phyloP scores from a whole-genome alignment of 2,888 invertebrate genomes.

The Oscheius myriophilus region DNA sequence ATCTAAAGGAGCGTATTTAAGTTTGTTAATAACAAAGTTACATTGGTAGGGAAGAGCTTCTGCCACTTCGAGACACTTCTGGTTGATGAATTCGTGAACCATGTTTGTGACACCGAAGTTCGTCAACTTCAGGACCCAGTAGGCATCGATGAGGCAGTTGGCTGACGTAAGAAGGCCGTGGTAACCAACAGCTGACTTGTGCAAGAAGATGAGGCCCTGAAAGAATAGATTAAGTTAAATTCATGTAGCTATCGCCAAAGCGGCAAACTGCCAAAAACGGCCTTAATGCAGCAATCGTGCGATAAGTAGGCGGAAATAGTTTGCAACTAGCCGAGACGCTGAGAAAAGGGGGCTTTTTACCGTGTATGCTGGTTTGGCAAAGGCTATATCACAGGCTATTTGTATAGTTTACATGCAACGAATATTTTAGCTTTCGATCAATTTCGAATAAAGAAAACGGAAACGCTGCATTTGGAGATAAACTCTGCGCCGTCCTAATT shows the following conservation, averaged over 20 bases:
- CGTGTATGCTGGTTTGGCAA: too few species aligned
- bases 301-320: neutral
- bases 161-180: constrained; percentile 60
- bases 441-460: too few species aligned
- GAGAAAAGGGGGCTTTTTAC: too few species aligned
- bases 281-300: too few species aligned
- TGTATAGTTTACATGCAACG: too few species aligned
- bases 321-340: too few species aligned
- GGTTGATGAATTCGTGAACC: constrained; percentile 48
- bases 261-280: too few species aligned
- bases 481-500: too few species aligned
- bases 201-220: constrained; percentile 63
- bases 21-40: constrained; percentile 9
- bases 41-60: constrained; percentile 34
- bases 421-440: too few species aligned
- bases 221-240: neutral
- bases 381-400: too few species aligned
- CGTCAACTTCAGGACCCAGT: constrained; percentile 68
- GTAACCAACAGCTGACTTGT: constrained; percentile 60
- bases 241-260: neutral
- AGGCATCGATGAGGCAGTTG: constrained; percentile 67
- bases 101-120: constrained; percentile 61
- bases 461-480: too few species aligned
- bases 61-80: constrained; percentile 42
- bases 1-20: too few species aligned